Evolutionary conservation across 2,797 vertebrate genomes (phyloP).

Genomic region (Chrysocyon brachyurus): DNA sequence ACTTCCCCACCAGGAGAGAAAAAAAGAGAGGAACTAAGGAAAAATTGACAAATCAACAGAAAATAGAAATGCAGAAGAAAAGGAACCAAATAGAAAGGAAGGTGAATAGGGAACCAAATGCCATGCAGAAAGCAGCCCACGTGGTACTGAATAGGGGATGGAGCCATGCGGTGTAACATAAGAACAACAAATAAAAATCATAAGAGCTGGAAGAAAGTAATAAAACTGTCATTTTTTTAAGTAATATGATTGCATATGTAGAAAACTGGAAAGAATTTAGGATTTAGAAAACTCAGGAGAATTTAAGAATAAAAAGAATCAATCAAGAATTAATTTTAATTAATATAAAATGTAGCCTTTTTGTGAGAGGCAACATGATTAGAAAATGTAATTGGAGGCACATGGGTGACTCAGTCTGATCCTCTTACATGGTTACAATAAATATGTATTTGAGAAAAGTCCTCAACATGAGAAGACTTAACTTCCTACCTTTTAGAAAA

Average conservation of each 20-base stretch:
- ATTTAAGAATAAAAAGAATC: background rate
- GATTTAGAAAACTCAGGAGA: background rate
- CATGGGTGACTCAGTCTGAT: no score
- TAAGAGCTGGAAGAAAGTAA: background rate
- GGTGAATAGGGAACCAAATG: background rate
- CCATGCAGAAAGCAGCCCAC: background rate
- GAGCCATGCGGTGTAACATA: no score
- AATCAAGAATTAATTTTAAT: background rate
- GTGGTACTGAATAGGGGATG: rapidly evolving
- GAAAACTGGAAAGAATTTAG: background rate
- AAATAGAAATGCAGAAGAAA: background rate
- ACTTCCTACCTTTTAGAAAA: background rate
- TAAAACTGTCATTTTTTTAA: background rate
- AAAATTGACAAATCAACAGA: background rate
- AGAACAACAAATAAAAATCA: background rate
- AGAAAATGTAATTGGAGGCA: background rate
- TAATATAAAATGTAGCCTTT: background rate
- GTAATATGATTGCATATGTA: background rate
- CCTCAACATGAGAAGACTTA: background rate
- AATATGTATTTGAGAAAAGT: background rate
- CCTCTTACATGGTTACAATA: background rate
- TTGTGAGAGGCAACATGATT: background rate
- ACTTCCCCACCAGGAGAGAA: background rate
- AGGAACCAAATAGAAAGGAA: background rate
- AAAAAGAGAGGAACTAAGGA: background rate